A percentile compares a stretch with the other conserved stretches of the same genome.
phyloP scores from a whole-genome alignment of 64 coral and sea anemone genomes.

The Actinia tenebrosa region DNA sequence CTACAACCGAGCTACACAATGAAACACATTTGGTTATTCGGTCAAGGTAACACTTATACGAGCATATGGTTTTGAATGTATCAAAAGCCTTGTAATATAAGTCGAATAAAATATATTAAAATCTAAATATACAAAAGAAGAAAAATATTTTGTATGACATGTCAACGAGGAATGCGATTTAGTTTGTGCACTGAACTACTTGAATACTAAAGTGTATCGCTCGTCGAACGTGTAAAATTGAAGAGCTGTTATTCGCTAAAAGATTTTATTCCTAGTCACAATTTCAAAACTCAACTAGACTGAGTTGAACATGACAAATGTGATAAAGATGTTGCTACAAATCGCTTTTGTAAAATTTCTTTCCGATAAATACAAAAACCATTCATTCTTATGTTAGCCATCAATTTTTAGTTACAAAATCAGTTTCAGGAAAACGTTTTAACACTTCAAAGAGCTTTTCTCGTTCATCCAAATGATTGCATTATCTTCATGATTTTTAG shows the following conservation, averaged over 20 bases:
- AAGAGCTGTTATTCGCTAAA: too few species aligned
- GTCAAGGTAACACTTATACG: too few species aligned
- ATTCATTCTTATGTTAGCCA: background rate
- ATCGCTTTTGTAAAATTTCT: too few species aligned
- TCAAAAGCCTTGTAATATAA: background rate
- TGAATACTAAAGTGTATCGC: too few species aligned
- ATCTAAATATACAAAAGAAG: background rate
- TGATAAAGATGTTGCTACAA: too few species aligned
- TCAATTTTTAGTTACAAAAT: background rate
- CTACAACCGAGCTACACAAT: background rate
- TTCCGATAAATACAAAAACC: too few species aligned
- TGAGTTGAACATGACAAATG: too few species aligned
- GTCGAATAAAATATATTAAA: background rate
- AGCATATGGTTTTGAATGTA: background rate
- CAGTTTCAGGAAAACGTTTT: background rate
- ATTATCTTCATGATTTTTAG: too few species aligned
- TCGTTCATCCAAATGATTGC: background rate
- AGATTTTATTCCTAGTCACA: too few species aligned
- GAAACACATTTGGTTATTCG: background rate
- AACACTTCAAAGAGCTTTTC: background rate
- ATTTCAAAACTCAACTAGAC: too few species aligned
- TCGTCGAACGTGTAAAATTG: too few species aligned
- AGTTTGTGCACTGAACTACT: background rate
- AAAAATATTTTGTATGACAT: background rate
- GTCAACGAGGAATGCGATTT: background rate